These are phyloP conservation scores for Abscondita cerata DNA, from an alignment of 2,888 invertebrate genomes.

Conservation along the genomic window DNA sequence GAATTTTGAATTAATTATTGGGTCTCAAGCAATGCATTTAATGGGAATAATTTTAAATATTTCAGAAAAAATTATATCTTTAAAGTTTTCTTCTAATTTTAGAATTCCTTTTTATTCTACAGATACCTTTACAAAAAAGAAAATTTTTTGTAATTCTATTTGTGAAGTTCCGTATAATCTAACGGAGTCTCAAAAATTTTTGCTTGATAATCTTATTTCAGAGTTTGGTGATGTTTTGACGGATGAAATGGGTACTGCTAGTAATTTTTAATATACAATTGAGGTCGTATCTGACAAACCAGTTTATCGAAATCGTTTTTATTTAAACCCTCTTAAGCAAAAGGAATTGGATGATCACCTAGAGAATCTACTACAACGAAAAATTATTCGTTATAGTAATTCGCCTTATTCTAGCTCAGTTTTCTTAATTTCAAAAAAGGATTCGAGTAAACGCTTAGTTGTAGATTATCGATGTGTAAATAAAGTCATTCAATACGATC, in stretches of 20 bases:
- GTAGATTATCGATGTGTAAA: neutral
- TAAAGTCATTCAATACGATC: slow-evolving; percentile 1
- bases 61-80: too few species aligned
- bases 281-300: neutral
- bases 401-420: neutral
- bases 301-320: neutral
- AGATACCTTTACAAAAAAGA: too few species aligned
- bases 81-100: too few species aligned
- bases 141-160: too few species aligned
- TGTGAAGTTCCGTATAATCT: too few species aligned
- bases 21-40: too few species aligned
- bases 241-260: neutral
- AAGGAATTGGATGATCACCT: neutral
- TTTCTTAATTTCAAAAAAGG: neutral
- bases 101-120: too few species aligned
- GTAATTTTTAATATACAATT: neutral
- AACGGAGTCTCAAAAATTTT: too few species aligned
- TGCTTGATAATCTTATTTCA: too few species aligned
- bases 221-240: neutral
- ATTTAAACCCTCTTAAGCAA: neutral
- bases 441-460: neutral
- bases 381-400: neutral
- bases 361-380: neutral
- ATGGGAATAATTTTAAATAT: too few species aligned
- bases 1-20: too few species aligned